Percentiles rank a stretch among this genome's conserved stretches.
These are phyloP conservation scores for Chrysocyon brachyurus DNA, from an alignment of 2,797 vertebrate genomes.

Conservation along the genomic window DNA sequence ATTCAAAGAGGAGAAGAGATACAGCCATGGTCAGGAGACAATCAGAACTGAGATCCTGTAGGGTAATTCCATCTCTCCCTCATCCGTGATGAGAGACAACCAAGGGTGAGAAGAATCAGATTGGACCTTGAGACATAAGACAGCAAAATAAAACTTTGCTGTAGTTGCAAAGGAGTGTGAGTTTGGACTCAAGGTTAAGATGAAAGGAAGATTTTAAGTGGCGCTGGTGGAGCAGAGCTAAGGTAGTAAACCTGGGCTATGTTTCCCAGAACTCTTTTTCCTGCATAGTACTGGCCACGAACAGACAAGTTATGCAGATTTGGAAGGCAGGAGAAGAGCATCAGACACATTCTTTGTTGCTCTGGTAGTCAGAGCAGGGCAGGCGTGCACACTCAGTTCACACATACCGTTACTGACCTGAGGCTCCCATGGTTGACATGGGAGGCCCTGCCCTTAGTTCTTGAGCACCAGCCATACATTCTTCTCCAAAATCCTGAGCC, in stretches of 20 bases:
- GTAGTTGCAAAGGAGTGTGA: not conserved
- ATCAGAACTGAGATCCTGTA: not conserved
- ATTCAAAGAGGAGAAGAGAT: not conserved
- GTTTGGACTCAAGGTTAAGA: not conserved
- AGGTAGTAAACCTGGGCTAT: not conserved
- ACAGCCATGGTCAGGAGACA: not conserved
- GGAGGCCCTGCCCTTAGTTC: accelerated
- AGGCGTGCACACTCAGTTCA: not conserved
- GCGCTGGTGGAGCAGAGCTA: not conserved
- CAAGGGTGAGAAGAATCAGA: not conserved
- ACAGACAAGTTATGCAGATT: not conserved
- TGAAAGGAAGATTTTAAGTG: not conserved
- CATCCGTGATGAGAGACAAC: not conserved
- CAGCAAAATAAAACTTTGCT: not conserved
- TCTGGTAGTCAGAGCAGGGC: not conserved
- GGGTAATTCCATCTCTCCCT: not conserved
- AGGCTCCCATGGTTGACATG: accelerated
- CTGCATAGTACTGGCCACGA: not conserved
- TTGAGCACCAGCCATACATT: not conserved
- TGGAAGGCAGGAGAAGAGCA: not conserved
- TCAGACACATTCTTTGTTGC: too few species aligned
- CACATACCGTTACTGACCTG: accelerated
- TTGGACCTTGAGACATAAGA: not conserved
- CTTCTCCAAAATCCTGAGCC: not conserved
- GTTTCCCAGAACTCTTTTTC: not conserved